Base-by-base conservation (phyloP, 2,888 invertebrate genomes). In the Cerastoderma edule region DNA sequence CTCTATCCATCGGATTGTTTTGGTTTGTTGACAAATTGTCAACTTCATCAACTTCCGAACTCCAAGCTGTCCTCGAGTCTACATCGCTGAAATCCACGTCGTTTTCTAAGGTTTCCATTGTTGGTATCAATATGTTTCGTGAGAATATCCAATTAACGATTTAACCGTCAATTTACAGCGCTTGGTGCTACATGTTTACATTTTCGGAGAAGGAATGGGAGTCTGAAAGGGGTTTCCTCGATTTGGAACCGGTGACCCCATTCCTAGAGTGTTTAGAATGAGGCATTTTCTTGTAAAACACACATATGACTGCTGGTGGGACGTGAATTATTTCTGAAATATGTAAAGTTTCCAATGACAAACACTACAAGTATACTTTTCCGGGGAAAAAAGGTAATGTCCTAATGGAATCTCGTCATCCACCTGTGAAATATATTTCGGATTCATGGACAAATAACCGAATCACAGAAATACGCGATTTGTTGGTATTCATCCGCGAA, bases 341-440 rank as follows among this genome's bases (percentile, higher is more conserved):
- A 64, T 44, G 27, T 44, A 64, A 35, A 44, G 2, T n/a, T 35
- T 48, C 22, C n/a, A 30, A 19, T 32, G 66, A 50, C 64, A 39
- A 22, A 39, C 27, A 46, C 35, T 35, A 44, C 16, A 44, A 27
- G 27, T 4, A 35, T 27, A 39, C 27, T 64, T 39, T 24, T 64
- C 16, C 2, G 16, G 27, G 27, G 5, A 27, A 13, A 24, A 13
- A 46, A 16, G n/a, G 24, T 6, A 16, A 13, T 13, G 27, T 16
- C 22, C 28, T 22, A 8, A 50, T 24, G 32, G 46, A 33, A 27
- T 27, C 24, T 65, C 74, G 67, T 73, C 80, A 83, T 84, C 82
- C 83, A 83, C 84, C 84, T 83, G 83, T 84, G 78, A 86, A 82
- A 85, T 75, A 77, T 85, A 78, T 85, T 87, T 85, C 67, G 75